Conservation (phyloP, 92 coral and sea anemone species). For the Palythoa caribaeorum region DNA sequence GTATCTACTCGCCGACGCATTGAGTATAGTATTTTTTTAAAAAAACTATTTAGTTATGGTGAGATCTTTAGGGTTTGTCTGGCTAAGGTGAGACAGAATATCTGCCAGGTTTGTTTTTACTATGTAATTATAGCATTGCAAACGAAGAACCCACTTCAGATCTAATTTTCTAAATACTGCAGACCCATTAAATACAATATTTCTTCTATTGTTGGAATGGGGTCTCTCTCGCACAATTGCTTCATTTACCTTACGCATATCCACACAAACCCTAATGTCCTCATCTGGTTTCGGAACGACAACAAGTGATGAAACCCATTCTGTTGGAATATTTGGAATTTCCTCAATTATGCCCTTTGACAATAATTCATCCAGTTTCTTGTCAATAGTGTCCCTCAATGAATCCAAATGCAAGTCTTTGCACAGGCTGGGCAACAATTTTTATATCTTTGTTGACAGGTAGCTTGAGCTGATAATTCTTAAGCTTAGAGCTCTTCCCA, state of each 20-base stretch:
- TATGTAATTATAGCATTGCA: constrained; percentile 60
- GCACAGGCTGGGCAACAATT: constrained; percentile 57
- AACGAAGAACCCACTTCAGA: constrained; percentile 66
- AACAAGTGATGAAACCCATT: constrained; percentile 61
- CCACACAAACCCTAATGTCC: constrained; percentile 51
- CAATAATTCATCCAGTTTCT: constrained; percentile 65
- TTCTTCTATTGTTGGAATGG: constrained; percentile 57
- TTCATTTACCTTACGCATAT: constrained; percentile 60
- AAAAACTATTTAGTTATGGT: too few species aligned
- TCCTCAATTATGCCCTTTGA: constrained; percentile 59
- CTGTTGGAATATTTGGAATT: constrained; percentile 55
- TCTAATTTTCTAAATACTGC: constrained; percentile 53
- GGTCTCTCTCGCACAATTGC: constrained; percentile 62
- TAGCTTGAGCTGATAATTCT: constrained; percentile 60
- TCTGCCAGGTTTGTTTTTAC: constrained; percentile 66
- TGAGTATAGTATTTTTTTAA: too few species aligned
- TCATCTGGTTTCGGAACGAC: constrained; percentile 56
- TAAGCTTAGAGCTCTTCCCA: constrained; percentile 30
- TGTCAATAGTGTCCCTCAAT: constrained; percentile 48
- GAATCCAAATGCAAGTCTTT: constrained; percentile 6
- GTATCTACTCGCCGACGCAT: too few species aligned
- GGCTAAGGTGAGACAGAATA: constrained; percentile 63
- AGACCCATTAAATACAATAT: constrained; percentile 55
- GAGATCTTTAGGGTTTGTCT: constrained; percentile 37
- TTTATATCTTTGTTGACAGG: constrained; percentile 47